Conservation (phyloP, 2,797 vertebrate species). For the Catamblyrhynchus diadema region DNA sequence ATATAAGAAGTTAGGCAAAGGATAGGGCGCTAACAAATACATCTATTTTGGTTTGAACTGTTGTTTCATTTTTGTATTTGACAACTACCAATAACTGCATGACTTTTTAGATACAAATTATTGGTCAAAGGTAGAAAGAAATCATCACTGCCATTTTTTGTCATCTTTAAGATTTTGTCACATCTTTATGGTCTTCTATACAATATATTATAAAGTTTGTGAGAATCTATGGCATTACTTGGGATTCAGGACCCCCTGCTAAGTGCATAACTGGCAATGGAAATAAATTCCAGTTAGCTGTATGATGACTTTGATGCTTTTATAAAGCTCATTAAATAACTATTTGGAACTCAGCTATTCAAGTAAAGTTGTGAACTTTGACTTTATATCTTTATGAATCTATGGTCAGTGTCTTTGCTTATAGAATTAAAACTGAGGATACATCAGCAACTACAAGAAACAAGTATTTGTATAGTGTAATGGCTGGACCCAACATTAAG, state of each 20-base stretch:
- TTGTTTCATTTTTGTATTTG: background rate
- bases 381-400: background rate
- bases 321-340: background rate
- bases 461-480: background rate
- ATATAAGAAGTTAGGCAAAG: background rate
- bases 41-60: background rate
- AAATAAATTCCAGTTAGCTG: background rate
- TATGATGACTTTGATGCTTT: background rate
- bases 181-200: background rate
- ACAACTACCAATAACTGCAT: background rate
- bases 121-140: background rate
- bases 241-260: background rate
- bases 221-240: background rate
- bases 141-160: background rate
- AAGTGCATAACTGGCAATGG: background rate
- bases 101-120: background rate
- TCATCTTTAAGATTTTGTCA: background rate
- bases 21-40: background rate
- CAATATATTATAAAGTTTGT: background rate
- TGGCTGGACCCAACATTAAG: background rate
- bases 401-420: background rate
- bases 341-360: background rate
- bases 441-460: background rate
- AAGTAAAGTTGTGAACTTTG: background rate
- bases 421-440: background rate